Conservation (phyloP, 2,888 invertebrate genomes). For the Esperia sulphurella region DNA sequence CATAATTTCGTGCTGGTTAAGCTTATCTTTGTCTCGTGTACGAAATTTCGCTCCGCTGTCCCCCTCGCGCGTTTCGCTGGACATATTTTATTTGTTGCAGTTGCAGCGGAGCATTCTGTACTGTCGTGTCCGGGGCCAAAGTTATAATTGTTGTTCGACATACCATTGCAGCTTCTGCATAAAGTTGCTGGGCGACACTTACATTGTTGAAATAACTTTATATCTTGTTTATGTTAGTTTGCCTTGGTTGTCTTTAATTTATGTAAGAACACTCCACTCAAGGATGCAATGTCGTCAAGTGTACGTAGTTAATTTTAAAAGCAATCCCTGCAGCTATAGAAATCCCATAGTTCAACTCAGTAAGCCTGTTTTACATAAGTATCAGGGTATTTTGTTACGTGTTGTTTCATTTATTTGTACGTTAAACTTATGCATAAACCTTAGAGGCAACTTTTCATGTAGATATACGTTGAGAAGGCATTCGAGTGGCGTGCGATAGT, state of each 20-base stretch:
- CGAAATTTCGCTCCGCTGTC: slow-evolving; percentile 69
- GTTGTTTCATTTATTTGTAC: slow-evolving; percentile 18
- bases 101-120: slow-evolving; percentile 62
- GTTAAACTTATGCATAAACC: slow-evolving; percentile 53
- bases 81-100: slow-evolving; percentile 76
- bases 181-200: slow-evolving; percentile 62
- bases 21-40: slow-evolving; percentile 79
- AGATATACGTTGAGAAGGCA: slow-evolving; percentile 62
- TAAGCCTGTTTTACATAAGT: background rate
- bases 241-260: background rate
- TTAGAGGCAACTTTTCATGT: slow-evolving; percentile 60
- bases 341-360: slow-evolving; percentile 6
- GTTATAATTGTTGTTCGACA: slow-evolving; percentile 78
- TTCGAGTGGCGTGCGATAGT: slow-evolving; percentile 63
- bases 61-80: slow-evolving; percentile 68
- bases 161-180: slow-evolving; percentile 73
- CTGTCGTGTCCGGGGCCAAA: slow-evolving; percentile 69
- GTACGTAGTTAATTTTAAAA: background rate
- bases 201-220: slow-evolving; percentile 72
- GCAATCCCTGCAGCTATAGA: too few relatives aligned
- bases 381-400: background rate
- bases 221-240: slow-evolving; percentile 57
- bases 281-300: background rate
- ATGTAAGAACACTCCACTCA: background rate
- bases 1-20: slow-evolving; percentile 79